Evolutionary conservation across 2,888 invertebrate genomes (phyloP).

Genomic region (Rhamphomyia laevipes): DNA sequence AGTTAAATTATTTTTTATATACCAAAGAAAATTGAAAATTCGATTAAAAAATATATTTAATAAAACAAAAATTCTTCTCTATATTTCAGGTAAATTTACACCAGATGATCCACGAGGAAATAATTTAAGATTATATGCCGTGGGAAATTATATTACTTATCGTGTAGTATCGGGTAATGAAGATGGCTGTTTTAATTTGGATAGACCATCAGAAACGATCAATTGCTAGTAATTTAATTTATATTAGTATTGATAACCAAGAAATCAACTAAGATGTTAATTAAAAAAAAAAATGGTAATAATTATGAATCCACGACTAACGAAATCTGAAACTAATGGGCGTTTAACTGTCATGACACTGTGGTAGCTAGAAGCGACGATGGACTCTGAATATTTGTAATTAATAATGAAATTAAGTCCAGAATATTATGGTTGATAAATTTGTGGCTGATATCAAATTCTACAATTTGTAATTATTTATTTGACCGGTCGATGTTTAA

Average conservation of each 20-base stretch:
- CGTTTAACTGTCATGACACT: conserved; percentile 75
- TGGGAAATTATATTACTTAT: conserved; percentile 80
- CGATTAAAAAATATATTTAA: no score
- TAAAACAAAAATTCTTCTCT: neutral
- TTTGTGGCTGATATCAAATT: no score
- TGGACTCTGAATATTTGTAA: conserved; percentile 83
- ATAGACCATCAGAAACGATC: conserved; percentile 66
- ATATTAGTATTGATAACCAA: conserved; percentile 54
- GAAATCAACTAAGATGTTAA: no score
- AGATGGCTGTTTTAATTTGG: conserved; percentile 79
- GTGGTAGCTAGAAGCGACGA: conserved; percentile 75
- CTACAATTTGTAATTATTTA: no score
- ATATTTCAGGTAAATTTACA: conserved; percentile 59
- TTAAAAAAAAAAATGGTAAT: no score
- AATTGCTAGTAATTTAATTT: conserved; percentile 70
- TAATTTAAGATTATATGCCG: conserved; percentile 74
- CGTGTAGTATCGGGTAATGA: conserved; percentile 78
- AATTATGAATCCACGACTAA: conserved; percentile 18
- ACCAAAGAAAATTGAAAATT: no score
- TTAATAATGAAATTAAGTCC: conserved; percentile 71
- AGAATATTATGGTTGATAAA: no score
- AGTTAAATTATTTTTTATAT: no score
- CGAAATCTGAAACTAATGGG: conserved; percentile 42
- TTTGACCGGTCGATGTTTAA: no score
- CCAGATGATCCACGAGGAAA: conserved; percentile 82